Base-by-base conservation (phyloP, 2,797 vertebrate species). In the Anableps anableps region DNA sequence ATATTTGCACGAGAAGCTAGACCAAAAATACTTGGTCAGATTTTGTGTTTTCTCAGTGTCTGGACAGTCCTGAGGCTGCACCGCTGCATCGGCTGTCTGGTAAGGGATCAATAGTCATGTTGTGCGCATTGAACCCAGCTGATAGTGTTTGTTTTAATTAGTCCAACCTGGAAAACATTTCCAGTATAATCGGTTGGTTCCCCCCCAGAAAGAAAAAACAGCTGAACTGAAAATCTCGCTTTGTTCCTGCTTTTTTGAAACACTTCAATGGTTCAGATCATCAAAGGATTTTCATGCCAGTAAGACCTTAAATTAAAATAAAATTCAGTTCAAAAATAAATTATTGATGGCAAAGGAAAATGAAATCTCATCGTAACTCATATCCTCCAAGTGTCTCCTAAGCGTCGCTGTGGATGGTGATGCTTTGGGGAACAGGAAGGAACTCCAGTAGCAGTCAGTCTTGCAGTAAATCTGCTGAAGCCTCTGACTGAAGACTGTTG, bases 131-230 rank as follows among this genome's bases (percentile, higher is more conserved):
- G 79, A 79, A 76, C 72, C 34, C 45, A n/a, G 41, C 26, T 74
- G 72, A 89, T 82, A 81, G 76, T 26, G 75, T 83, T 79, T 76
- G n/a, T 72, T 84, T 53, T 78, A 77, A 87, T 85, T 85, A 83
- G 47, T 14, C 71, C 29, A 64, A 50, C 80, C 78, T 80, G 38
- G 48, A 85, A 80, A 72, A 47, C 74, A 58, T 31, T 26, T 64
- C 47, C 47, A 7, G 36, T 55, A 21, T 36, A 38, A 51, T 41
- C 21, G 9, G 1, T 72, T 79, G 58, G 21, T 66, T 23, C 75
- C 75, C n/a, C n/a, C 58, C 34, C 0, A 2, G 50, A 55, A 43
- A 43, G 43, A 38, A 0, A 0, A 51, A 21, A 23, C 50, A 51
- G 47, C 47, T 48, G 47, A 48, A 48, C 9, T 11, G 47, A 9